Conservation (phyloP, 1,140 invertebrate genomes). For the Heterodera carotae region DNA sequence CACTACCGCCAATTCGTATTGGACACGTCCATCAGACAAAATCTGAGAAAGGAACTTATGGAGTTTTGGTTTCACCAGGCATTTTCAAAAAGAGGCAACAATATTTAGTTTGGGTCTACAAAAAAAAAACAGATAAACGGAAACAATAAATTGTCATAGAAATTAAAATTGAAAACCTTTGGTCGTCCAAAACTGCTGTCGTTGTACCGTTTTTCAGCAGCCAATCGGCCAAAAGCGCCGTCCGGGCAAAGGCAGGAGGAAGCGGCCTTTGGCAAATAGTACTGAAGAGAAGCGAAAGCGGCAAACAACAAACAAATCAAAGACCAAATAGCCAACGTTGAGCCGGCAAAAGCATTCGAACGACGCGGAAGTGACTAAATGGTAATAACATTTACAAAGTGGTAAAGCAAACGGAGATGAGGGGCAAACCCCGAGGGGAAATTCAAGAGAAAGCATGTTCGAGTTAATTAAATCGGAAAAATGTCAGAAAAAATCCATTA, state of each 20-base stretch:
- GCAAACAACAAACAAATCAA: slow-evolving; percentile 27
- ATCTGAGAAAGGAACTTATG: slow-evolving; percentile 20
- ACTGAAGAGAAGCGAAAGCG: slow-evolving; percentile 35
- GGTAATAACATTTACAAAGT: background rate
- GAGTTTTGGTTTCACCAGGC: no score
- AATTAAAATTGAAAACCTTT: slow-evolving; percentile 11
- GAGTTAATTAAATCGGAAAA: no score
- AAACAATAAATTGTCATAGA: background rate
- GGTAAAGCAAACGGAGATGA: no score
- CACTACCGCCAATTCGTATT: slow-evolving; percentile 41
- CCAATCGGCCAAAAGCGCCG: background rate
- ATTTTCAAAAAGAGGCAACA: no score
- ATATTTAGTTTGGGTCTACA: no score
- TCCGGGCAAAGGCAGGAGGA: background rate
- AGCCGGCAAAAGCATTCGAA: background rate
- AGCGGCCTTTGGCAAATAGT: slow-evolving; percentile 36
- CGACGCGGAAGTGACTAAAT: background rate
- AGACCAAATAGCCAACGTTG: slow-evolving; percentile 9
- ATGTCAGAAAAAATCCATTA: no score
- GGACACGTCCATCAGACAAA: slow-evolving; percentile 30
- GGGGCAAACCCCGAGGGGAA: no score
- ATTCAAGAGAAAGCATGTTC: no score
- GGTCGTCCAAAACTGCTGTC: slow-evolving; percentile 19
- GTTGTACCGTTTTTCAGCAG: background rate
- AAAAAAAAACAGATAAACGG: background rate